Evolutionary conservation across 1,140 invertebrate species (phyloP).

Genomic region (Stegodyphus mimosarum): DNA sequence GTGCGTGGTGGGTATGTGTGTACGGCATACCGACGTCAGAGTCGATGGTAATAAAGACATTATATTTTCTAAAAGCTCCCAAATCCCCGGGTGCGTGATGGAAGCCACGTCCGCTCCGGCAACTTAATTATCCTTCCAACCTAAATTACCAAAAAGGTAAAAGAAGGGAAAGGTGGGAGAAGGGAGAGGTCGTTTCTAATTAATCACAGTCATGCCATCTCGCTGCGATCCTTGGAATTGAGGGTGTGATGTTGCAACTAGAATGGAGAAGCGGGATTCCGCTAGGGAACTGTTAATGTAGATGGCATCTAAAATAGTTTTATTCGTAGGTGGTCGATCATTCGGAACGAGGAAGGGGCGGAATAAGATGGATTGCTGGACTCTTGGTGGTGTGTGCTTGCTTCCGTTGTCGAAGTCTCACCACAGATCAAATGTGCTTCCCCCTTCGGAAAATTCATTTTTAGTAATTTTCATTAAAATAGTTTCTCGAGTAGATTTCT

Average conservation of each 20-base stretch:
- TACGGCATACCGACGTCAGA: neutral
- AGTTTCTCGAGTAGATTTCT: too few relatives aligned
- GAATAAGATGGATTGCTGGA: too few relatives aligned
- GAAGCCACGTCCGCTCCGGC: conserved; percentile 19
- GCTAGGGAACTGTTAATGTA: conserved; percentile 9
- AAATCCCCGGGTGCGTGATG: conserved; percentile 24
- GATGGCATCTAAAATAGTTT: conserved; percentile 22
- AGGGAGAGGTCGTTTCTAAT: conserved; percentile 24
- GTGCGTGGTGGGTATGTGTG: too few relatives aligned
- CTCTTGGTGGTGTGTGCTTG: too few relatives aligned
- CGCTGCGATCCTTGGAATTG: neutral
- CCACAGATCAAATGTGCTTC: too few relatives aligned
- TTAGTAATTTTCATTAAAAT: too few relatives aligned
- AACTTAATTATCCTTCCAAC: conserved; percentile 50
- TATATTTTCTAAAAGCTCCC: conserved; percentile 25
- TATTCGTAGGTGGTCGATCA: neutral
- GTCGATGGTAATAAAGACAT: conserved; percentile 42
- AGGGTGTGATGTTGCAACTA: neutral
- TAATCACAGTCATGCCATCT: conserved; percentile 41
- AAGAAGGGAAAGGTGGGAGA: conserved; percentile 1
- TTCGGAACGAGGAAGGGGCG: too few relatives aligned
- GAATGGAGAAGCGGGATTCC: conserved; percentile 7
- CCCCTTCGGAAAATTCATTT: too few relatives aligned
- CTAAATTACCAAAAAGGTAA: conserved; percentile 41
- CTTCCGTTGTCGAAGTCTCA: too few relatives aligned